Conservation (phyloP, 2,113 vertebrate species). For the Cacatua alba region DNA sequence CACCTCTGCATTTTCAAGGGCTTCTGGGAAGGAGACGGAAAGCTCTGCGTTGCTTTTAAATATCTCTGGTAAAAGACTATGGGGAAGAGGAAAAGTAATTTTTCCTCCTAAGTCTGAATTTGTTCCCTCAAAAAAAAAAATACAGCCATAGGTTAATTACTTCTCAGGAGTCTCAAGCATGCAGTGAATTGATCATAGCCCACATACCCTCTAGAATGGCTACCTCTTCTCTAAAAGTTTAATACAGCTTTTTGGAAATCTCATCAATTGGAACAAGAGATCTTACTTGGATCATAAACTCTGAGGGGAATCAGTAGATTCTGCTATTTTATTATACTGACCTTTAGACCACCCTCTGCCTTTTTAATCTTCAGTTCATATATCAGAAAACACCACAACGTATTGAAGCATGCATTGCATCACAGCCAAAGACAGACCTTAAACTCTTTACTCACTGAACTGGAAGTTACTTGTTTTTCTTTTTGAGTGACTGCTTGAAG, state of each 20-base stretch:
- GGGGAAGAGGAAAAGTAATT: background rate
- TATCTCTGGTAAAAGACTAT: background rate
- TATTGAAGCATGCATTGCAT: background rate
- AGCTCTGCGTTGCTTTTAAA: background rate
- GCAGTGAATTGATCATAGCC: fast-evolving
- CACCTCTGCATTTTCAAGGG: background rate
- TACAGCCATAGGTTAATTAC: fast-evolving
- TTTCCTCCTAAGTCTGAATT: background rate
- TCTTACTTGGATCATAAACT: background rate
- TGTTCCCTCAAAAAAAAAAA: background rate
- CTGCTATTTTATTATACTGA: background rate
- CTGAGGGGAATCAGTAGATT: background rate
- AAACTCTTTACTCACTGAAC: background rate
- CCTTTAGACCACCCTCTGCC: constrained; percentile 28
- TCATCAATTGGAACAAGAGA: background rate
- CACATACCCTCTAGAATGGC: fast-evolving
- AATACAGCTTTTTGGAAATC: background rate
- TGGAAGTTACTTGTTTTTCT: background rate
- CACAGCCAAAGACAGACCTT: background rate
- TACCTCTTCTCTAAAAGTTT: background rate
- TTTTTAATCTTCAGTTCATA: background rate
- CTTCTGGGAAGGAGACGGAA: background rate
- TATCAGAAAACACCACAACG: background rate
- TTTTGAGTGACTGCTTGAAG: constrained; percentile 1
- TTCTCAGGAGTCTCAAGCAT: background rate